Conservation (phyloP, 2,113 vertebrate genomes). For the Pelecanus crispus region DNA sequence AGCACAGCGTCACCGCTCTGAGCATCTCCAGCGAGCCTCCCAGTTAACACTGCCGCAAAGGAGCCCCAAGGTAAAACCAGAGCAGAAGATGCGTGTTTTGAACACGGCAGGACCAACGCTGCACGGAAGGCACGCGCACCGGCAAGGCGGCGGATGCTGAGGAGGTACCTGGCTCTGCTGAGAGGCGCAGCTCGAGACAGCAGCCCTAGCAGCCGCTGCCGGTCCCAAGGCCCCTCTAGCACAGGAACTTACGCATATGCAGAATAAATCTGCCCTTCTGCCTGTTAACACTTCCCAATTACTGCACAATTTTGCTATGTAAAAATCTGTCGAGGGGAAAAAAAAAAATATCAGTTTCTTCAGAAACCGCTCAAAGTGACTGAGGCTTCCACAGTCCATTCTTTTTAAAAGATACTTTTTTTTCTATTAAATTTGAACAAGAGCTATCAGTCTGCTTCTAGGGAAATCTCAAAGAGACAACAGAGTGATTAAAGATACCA, state of each 20-base stretch:
- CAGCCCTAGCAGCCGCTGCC: neutral
- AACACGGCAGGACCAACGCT: neutral
- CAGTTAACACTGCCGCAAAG: neutral
- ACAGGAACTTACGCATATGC: fast-evolving
- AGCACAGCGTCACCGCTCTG: neutral
- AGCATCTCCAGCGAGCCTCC: neutral
- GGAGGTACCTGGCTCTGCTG: neutral
- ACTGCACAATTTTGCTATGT: neutral
- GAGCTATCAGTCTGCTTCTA: neutral
- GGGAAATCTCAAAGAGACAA: neutral
- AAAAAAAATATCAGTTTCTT: neutral
- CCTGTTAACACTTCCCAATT: neutral
- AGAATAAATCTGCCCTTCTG: neutral
- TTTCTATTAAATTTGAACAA: neutral
- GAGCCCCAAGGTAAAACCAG: neutral
- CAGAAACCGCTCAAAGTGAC: neutral
- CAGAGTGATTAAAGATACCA: neutral
- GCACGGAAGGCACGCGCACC: fast-evolving
- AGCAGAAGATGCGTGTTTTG: neutral
- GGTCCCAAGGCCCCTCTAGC: neutral
- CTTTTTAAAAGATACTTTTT: neutral
- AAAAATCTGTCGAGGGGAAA: neutral
- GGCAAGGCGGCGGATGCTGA: neutral
- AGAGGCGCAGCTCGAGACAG: neutral
- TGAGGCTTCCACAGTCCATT: neutral